phyloP scores from a whole-genome alignment of 1,140 invertebrate species.

The Thaumetopoea pityocampa region DNA sequence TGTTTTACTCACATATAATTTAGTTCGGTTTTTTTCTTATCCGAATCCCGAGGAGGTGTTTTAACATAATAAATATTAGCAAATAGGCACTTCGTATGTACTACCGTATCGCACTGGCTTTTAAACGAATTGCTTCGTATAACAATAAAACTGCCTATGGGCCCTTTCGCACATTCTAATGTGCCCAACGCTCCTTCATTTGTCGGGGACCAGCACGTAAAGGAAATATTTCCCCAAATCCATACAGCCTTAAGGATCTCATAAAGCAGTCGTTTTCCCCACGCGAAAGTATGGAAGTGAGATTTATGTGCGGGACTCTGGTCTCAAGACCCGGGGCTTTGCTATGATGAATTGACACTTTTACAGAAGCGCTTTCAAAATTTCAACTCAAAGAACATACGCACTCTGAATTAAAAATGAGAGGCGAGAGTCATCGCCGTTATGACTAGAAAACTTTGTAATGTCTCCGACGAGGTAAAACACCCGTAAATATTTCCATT shows the following conservation, averaged over 20 bases:
- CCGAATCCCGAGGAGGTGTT: slow-evolving; percentile 41
- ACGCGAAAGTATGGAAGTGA: slow-evolving; percentile 75
- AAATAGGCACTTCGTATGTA: slow-evolving; percentile 65
- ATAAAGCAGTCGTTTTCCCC: slow-evolving; percentile 75
- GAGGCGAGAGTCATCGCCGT: slow-evolving; percentile 49
- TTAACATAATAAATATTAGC: slow-evolving; percentile 65
- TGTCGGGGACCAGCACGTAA: slow-evolving; percentile 66
- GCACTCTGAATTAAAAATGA: slow-evolving; percentile 69
- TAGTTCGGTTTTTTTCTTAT: slow-evolving; percentile 41
- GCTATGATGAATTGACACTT: slow-evolving; percentile 74
- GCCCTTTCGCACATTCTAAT: slow-evolving; percentile 72
- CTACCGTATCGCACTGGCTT: slow-evolving; percentile 61
- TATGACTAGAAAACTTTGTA: slow-evolving; percentile 64
- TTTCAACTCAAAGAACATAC: slow-evolving; percentile 67
- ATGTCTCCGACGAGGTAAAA: slow-evolving; percentile 65
- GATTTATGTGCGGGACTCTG: slow-evolving; percentile 74
- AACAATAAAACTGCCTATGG: slow-evolving; percentile 70
- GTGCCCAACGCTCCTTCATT: slow-evolving; percentile 70
- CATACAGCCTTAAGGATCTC: slow-evolving; percentile 77
- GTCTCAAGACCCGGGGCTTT: slow-evolving; percentile 64
- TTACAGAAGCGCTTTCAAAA: slow-evolving; percentile 67
- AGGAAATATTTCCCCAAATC: slow-evolving; percentile 77
- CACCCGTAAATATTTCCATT: slow-evolving; percentile 58
- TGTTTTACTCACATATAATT: slow-evolving; percentile 27
- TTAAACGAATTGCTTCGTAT: slow-evolving; percentile 73